Conservation (phyloP, 2,888 invertebrate genomes). For the Drymonia ruficornis region DNA sequence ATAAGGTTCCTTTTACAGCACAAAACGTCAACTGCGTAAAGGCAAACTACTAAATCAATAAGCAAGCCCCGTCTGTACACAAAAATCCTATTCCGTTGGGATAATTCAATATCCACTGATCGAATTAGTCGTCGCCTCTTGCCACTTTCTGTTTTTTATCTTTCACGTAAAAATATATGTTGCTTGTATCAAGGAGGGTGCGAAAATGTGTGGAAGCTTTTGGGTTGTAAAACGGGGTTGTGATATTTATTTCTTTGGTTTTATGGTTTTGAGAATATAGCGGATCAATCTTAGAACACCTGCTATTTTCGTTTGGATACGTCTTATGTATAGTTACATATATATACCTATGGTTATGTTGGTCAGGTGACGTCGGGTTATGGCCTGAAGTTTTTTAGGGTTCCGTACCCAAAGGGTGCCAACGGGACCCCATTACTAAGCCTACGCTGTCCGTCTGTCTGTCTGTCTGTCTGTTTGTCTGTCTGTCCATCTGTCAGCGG, state of each 20-base stretch:
- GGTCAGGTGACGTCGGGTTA: too few species aligned
- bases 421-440: too few species aligned
- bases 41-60: constrained; percentile 40
- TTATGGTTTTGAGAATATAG: background rate
- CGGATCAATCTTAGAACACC: too few species aligned
- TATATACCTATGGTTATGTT: too few species aligned
- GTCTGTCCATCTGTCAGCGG: too few species aligned
- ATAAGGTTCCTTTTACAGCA: constrained; percentile 5
- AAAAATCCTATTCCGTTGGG: constrained; percentile 34
- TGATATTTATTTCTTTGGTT: background rate
- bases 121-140: constrained; percentile 28
- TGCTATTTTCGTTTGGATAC: too few species aligned
- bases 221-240: background rate
- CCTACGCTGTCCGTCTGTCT: too few species aligned
- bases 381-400: too few species aligned
- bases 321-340: too few species aligned
- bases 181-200: background rate
- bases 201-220: background rate
- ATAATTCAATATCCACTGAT: constrained; percentile 40
- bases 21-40: constrained; percentile 21
- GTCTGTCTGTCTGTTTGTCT: too few species aligned
- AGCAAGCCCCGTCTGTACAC: constrained; percentile 24
- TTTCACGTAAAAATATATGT: constrained; percentile 1
- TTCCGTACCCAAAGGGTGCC: too few species aligned
- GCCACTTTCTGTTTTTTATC: constrained; percentile 9